A percentile compares a stretch with the other conserved stretches of the same genome.
Evolutionary conservation across 2,113 vertebrate genomes (phyloP).

Genomic region (Anguilla rostrata): DNA sequence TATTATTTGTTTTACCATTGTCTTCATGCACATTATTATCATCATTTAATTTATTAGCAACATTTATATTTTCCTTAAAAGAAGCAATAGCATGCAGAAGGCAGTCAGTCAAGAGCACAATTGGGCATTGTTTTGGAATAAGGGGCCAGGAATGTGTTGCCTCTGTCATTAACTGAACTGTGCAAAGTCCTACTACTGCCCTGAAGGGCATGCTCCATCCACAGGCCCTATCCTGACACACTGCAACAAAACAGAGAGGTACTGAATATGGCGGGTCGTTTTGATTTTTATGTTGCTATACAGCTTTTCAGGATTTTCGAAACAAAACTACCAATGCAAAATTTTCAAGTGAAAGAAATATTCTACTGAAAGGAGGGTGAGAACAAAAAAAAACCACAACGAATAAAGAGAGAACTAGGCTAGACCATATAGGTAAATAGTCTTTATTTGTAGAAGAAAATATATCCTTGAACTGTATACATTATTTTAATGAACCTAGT

Average conservation of each 20-base stretch:
- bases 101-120: conserved; percentile 89
- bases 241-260: conserved; percentile 29
- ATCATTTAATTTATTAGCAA: conserved; percentile 71
- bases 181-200: conserved; percentile 80
- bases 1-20: conserved; percentile 58
- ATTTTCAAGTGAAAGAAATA: not conserved
- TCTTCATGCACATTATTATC: conserved; percentile 69
- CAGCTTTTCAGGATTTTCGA: not conserved
- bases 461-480: not conserved
- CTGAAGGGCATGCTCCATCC: conserved; percentile 54
- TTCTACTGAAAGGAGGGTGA: not conserved
- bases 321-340: not conserved
- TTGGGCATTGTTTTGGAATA: conserved; percentile 65
- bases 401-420: not conserved
- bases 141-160: conserved; percentile 72
- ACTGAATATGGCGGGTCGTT: not conserved
- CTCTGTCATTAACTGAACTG: conserved; percentile 74
- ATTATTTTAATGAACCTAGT: not conserved
- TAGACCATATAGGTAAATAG: not conserved
- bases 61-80: conserved; percentile 61
- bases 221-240: not conserved
- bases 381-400: not conserved
- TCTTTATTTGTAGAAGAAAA: not conserved
- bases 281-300: not conserved
- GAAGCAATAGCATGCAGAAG: conserved; percentile 98